Conservation (phyloP, 2,888 invertebrate species). For the Achlya flavicornis region DNA sequence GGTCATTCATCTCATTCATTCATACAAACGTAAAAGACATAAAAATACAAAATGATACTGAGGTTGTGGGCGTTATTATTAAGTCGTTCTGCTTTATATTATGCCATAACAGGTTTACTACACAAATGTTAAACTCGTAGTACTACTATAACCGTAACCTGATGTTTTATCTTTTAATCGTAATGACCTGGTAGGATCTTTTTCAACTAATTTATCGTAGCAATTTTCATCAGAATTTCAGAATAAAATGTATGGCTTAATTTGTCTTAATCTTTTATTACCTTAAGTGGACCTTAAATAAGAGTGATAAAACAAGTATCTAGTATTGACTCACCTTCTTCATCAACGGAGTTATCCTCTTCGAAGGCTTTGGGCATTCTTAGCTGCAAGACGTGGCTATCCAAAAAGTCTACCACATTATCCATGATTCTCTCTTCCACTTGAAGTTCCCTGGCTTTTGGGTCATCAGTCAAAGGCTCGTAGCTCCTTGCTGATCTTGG, state of each 20-base stretch:
- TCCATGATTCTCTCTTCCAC: constrained; percentile 78
- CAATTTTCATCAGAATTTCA: no score
- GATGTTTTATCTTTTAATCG: neutral
- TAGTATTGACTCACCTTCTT: constrained; percentile 66
- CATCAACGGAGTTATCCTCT: constrained; percentile 75
- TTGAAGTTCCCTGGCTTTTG: constrained; percentile 68
- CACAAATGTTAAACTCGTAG: neutral
- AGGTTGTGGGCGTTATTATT: neutral
- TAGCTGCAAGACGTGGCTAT: constrained; percentile 70
- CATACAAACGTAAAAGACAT: no score
- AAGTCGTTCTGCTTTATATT: neutral
- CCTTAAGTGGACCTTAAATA: neutral
- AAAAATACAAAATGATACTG: no score
- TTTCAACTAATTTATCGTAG: no score
- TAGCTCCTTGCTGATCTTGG: constrained; percentile 74
- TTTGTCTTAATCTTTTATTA: neutral
- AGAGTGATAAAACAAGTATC: neutral
- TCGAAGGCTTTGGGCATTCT: constrained; percentile 77
- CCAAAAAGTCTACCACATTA: constrained; percentile 74
- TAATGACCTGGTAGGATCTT: neutral
- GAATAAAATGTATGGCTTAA: neutral
- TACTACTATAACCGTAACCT: neutral
- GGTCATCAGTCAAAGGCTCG: constrained; percentile 72
- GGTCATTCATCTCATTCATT: no score
- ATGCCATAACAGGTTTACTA: neutral